phyloP scores from a whole-genome alignment of 2,797 vertebrate genomes.

The Chiloscyllium punctatum region DNA sequence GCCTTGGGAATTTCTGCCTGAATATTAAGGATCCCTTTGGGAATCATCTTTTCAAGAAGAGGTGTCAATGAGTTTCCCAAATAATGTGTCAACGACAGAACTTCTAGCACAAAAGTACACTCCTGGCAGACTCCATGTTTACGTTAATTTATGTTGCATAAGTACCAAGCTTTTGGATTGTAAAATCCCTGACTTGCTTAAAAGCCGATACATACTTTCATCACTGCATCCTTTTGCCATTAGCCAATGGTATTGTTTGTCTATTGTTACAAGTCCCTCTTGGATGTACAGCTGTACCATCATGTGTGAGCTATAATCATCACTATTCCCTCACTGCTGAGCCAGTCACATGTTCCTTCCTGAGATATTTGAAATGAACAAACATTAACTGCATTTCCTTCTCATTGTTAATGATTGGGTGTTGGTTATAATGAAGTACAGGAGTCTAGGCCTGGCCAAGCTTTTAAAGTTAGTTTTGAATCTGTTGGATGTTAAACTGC shows the following conservation, averaged over 20 bases:
- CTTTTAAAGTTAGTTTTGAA: not conserved
- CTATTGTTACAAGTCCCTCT: not conserved
- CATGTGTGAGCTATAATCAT: not conserved
- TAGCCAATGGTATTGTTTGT: too few species aligned
- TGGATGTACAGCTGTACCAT: not conserved
- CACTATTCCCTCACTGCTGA: not conserved
- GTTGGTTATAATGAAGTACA: not conserved
- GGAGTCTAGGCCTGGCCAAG: not conserved
- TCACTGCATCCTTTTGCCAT: not conserved
- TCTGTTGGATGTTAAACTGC: not conserved
- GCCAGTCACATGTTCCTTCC: not conserved
- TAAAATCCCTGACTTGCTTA: not conserved
- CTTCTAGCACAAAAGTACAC: not conserved
- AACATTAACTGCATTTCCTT: too few species aligned
- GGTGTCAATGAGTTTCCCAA: not conserved
- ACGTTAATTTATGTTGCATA: not conserved
- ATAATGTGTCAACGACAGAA: too few species aligned
- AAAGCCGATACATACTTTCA: not conserved
- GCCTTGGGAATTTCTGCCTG: not conserved
- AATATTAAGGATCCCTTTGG: not conserved
- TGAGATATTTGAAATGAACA: not conserved
- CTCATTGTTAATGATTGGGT: fast-evolving
- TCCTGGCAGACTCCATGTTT: not conserved
- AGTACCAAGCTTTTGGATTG: not conserved
- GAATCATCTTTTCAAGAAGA: not conserved